Evolutionary conservation across 2,113 vertebrate species (phyloP).

Genomic region (Pedetes capensis): DNA sequence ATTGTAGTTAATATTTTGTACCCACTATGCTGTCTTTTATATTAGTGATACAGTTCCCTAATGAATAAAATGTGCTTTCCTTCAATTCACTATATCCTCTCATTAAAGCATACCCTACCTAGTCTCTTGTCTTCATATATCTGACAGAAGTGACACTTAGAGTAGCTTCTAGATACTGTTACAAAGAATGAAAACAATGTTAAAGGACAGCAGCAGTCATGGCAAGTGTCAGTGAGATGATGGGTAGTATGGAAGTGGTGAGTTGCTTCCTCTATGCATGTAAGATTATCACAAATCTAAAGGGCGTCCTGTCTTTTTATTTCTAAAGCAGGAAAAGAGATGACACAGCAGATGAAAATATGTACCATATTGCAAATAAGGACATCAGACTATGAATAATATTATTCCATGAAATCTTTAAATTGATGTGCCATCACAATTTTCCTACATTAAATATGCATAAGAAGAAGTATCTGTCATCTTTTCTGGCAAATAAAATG

Average conservation of each 20-base stretch:
- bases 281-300: not conserved
- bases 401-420: not conserved
- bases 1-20: not conserved
- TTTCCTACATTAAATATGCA: not conserved
- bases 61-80: not conserved
- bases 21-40: not conserved
- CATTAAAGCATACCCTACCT: not conserved
- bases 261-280: not conserved
- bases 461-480: conserved; percentile 33
- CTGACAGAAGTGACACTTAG: not conserved
- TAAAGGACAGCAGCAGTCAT: not conserved
- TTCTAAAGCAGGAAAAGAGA: not conserved
- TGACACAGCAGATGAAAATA: not conserved
- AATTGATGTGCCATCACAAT: not conserved
- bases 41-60: not conserved
- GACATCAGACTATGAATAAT: not conserved
- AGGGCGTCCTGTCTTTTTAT: not conserved
- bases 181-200: not conserved
- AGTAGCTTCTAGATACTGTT: not conserved
- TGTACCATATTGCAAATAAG: not conserved
- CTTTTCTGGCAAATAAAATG: conserved; percentile 53
- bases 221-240: not conserved
- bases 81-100: not conserved
- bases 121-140: not conserved
- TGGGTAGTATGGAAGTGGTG: not conserved